A percentile compares a stretch with the other conserved stretches of the same genome.
Conservation (phyloP, 2,797 vertebrate genomes). For the Cetoscarus ocellatus region DNA sequence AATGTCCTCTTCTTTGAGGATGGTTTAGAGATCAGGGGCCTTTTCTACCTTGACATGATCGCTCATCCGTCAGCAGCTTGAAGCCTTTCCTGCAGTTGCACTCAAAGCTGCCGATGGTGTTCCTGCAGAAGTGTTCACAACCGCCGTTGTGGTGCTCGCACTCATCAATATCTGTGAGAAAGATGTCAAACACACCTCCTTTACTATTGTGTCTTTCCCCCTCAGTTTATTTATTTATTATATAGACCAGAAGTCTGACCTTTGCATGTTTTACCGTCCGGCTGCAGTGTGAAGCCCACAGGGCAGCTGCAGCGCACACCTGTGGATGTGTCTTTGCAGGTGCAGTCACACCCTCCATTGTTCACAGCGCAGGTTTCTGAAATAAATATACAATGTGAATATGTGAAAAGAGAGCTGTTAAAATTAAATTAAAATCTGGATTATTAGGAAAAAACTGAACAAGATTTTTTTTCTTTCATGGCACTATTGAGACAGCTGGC, state of each 20-base stretch:
- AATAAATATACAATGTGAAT: constrained; percentile 50
- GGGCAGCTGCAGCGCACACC: constrained; percentile 99
- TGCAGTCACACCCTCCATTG: constrained; percentile 98
- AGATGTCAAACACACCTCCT: background rate
- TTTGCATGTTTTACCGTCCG: constrained; percentile 97
- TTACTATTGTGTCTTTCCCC: background rate
- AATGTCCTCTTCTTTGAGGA: too few species aligned
- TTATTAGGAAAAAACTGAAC: too few species aligned
- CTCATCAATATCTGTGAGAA: constrained; percentile 93
- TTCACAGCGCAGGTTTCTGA: constrained; percentile 97
- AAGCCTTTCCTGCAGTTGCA: constrained; percentile 98
- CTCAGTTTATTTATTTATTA: background rate
- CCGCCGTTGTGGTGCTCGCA: constrained; percentile 93
- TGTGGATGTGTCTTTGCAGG: constrained; percentile 98
- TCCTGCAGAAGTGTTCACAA: constrained; percentile 97
- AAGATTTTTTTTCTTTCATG: background rate
- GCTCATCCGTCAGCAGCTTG: constrained; percentile 97
- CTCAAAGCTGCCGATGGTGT: constrained; percentile 97
- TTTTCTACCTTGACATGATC: constrained; percentile 93
- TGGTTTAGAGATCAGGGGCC: background rate
- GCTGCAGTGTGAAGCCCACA: constrained; percentile 93
- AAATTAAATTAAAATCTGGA: too few species aligned
- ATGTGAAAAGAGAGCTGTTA: too few species aligned
- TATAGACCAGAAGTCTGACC: constrained; percentile 79
- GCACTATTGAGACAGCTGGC: background rate